These are phyloP conservation scores for Colostygia pectinataria DNA, from an alignment of 2,888 invertebrate species.

Conservation along the genomic window DNA sequence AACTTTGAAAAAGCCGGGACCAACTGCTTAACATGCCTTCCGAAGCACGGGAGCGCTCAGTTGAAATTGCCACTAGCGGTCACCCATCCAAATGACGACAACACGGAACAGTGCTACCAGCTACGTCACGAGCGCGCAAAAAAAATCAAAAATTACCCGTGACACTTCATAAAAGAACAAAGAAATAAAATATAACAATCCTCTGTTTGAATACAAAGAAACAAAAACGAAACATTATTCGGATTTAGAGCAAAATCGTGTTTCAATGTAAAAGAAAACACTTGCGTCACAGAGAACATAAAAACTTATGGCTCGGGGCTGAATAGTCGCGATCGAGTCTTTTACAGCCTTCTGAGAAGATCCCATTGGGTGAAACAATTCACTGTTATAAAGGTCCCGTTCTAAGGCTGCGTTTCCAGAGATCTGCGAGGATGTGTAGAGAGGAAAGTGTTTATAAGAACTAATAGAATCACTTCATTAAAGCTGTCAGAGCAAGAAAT, in stretches of 20 bases:
- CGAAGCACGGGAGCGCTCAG: no score
- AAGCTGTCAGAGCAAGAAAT: no score
- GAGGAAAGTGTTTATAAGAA: no score
- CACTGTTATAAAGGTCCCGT: constrained; percentile 39
- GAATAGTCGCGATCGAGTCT: constrained; percentile 24
- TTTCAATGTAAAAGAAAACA: constrained; percentile 47
- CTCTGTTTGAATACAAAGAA: constrained; percentile 35
- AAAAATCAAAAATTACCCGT: background rate
- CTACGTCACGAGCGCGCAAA: no score
- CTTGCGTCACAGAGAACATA: constrained; percentile 52
- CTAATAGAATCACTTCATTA: no score
- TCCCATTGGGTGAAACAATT: constrained; percentile 59
- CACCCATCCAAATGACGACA: no score
- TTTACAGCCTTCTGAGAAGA: constrained; percentile 36
- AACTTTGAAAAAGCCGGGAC: no score
- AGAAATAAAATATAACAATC: constrained; percentile 27
- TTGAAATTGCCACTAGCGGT: no score
- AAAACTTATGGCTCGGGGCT: constrained; percentile 47
- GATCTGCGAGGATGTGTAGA: no score
- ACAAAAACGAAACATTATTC: constrained; percentile 42
- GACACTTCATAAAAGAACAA: constrained; percentile 9
- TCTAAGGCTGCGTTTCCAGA: no score
- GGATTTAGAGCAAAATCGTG: constrained; percentile 40
- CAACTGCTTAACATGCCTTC: no score
- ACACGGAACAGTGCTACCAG: no score